phyloP scores from a whole-genome alignment of 2,113 vertebrate species.

The Anguilla japonica region DNA sequence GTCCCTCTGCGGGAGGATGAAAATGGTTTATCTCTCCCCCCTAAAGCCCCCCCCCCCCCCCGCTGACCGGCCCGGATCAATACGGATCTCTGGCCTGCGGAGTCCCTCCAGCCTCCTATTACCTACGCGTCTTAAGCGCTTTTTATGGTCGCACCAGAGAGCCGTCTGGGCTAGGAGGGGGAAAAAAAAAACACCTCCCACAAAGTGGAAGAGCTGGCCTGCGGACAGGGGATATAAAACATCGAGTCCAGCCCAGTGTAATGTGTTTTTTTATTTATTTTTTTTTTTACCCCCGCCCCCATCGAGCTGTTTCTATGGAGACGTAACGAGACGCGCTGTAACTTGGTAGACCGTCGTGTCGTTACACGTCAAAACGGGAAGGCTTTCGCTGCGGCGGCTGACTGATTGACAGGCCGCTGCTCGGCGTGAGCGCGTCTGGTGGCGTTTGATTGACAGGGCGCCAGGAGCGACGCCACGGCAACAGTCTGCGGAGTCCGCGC shows the following conservation, averaged over 20 bases:
- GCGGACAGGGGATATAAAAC: not conserved
- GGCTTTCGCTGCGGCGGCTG: not conserved
- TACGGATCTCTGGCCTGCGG: conserved; percentile 28
- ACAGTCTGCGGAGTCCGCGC: not conserved
- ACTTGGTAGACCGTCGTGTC: not conserved
- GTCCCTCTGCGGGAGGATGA: conserved; percentile 43
- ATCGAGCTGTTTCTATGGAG: not conserved
- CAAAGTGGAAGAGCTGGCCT: not conserved
- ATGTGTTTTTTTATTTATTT: not conserved
- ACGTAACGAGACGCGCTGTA: not conserved
- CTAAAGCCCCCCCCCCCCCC: too few species aligned
- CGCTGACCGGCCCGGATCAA: conserved; percentile 50
- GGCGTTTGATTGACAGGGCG: not conserved
- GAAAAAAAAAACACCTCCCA: too few species aligned
- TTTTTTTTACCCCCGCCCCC: too few species aligned
- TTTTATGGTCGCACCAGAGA: not conserved
- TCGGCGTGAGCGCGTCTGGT: not conserved
- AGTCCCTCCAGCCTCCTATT: conserved; percentile 35
- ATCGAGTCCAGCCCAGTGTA: not conserved
- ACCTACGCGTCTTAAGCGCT: conserved; percentile 29
- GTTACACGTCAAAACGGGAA: not conserved
- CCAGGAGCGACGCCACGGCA: not conserved
- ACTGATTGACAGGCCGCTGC: not conserved
- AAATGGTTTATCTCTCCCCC: conserved; percentile 42
- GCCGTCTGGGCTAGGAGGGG: not conserved